phyloP scores from a whole-genome alignment of 2,888 invertebrate genomes.

The Campoplex capitator region DNA sequence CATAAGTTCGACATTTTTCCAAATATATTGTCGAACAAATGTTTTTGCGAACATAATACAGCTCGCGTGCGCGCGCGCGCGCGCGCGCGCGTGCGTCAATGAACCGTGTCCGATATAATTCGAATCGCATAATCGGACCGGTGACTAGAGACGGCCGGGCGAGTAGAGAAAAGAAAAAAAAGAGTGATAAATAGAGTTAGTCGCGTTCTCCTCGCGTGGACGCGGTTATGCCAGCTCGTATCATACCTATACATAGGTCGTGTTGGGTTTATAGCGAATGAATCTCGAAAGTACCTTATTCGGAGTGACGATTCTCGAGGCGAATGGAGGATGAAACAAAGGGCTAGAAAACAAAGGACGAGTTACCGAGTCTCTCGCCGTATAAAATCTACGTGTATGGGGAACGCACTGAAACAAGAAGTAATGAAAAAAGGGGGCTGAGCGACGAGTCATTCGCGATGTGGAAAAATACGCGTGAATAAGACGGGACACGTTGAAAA shows the following conservation, averaged over 20 bases:
- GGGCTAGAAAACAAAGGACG: not conserved
- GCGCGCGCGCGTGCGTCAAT: not conserved
- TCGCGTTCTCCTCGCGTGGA: not conserved
- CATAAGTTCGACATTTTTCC: no score
- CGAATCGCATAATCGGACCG: not conserved
- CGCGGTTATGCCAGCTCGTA: not conserved
- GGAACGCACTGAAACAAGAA: not conserved
- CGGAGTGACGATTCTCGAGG: conserved; percentile 3
- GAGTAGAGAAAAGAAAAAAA: not conserved
- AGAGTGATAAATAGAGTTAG: not conserved
- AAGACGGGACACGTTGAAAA: not conserved
- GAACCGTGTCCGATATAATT: not conserved
- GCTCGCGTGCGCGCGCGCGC: no score
- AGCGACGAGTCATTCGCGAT: conserved; percentile 5
- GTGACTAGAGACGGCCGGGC: not conserved
- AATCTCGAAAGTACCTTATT: not conserved
- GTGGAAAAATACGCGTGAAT: conserved; percentile 18
- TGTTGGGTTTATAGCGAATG: not conserved
- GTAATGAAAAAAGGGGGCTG: conserved; percentile 1
- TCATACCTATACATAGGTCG: no score
- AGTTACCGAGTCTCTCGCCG: conserved; percentile 11
- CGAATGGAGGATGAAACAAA: not conserved
- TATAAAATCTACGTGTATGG: not conserved
- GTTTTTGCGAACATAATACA: no score
- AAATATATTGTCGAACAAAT: no score